These are phyloP conservation scores for Latrodectus geometricus DNA, from an alignment of 1,140 invertebrate species.

Conservation along the genomic window DNA sequence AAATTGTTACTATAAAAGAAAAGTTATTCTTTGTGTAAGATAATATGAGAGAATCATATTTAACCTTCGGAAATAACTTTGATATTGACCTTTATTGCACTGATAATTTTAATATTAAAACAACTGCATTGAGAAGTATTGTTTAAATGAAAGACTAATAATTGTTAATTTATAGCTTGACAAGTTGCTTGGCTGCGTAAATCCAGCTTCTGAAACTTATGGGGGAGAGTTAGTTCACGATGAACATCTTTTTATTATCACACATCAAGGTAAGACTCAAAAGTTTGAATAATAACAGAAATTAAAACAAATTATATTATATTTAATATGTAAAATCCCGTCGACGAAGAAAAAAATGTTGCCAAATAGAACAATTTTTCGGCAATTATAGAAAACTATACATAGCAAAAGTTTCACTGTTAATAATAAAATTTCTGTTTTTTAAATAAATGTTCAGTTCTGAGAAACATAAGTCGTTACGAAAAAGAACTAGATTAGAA, in stretches of 20 bases:
- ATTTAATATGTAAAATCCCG: not conserved
- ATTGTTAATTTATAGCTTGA: constrained; percentile 75
- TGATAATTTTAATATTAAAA: too few relatives aligned
- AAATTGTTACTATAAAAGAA: too few relatives aligned
- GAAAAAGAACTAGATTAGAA: too few relatives aligned
- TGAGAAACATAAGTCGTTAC: too few relatives aligned
- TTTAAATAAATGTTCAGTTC: too few relatives aligned
- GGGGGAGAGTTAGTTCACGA: constrained; percentile 84
- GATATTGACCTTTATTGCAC: too few relatives aligned
- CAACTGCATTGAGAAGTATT: too few relatives aligned
- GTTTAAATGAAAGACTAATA: too few relatives aligned
- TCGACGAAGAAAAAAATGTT: not conserved
- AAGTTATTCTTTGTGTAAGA: too few relatives aligned
- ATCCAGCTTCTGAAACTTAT: constrained; percentile 77
- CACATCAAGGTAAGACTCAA: constrained; percentile 87
- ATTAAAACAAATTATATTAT: not conserved
- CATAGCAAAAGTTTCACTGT: not conserved
- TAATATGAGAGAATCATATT: too few relatives aligned
- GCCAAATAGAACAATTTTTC: not conserved
- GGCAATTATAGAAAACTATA: not conserved
- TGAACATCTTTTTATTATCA: constrained; percentile 97
- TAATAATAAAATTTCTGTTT: too few relatives aligned
- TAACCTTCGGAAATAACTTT: too few relatives aligned
- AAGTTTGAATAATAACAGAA: not conserved
- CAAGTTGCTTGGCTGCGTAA: constrained; percentile 87